Evolutionary conservation across 2,888 invertebrate species (phyloP), one percentile per base, ranked within the genome.

Genomic region (Microplitis deprimator): DNA sequence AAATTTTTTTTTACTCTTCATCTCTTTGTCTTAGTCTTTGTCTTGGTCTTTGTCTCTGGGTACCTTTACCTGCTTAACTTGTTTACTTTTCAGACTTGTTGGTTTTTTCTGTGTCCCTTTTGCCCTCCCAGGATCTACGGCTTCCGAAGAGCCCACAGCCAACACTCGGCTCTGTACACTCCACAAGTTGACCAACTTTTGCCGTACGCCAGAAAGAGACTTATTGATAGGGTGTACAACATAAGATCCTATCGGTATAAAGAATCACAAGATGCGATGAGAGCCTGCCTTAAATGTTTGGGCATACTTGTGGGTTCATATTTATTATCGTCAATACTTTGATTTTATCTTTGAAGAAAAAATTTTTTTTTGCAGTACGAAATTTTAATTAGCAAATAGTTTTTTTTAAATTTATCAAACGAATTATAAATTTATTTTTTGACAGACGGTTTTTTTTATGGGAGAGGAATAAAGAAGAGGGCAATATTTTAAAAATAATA

Each of bases 141-240:
- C 77, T 77, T 13, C 77, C 62, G 77, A 73, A 73, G 68, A 76
- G 50, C 13, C 13, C 76, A 60, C 68, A 13, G 61, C 59, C 73
- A 76, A 13, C 13, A 13, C 76, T 72, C 68, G 38, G 61, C 59
- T 62, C 41, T 16, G 40, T 71, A 76, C 60, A 41, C 62, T 50
- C 50, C 13, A 50, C 50, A 13, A 8, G 50, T 13, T 13, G 10
- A 50, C 50, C 50, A 13, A 5, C 50, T 50, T 50, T 50, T 13
- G 50, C 50, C 8, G 13, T 50, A 5, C 50, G 13, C 50, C 10
- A 50, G 50, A 50, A 59, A 74, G 72, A 81, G 75, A 79, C 79
- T 79, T 81, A 81, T 81, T 77, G 80, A 75, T 59, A 41, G 78
- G 77, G 77, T 70, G 78, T 39, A n/a, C 6, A 1, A 29, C 20